Conservation (phyloP, 1,140 invertebrate genomes). For the Neuroterus valhalla region DNA sequence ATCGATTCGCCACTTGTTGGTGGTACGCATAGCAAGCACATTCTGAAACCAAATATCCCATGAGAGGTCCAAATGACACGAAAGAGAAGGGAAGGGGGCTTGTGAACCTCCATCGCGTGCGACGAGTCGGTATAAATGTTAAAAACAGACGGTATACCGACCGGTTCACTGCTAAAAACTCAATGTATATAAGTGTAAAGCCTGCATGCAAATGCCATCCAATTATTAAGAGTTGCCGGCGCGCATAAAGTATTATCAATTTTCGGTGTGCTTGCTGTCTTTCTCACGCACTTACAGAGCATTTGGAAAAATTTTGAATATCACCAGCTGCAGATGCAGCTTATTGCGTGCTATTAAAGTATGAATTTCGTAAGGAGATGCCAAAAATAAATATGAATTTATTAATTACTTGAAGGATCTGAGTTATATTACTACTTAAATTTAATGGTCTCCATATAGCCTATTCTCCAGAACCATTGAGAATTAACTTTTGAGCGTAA, state of each 20-base stretch:
- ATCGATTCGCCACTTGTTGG: conserved; percentile 30
- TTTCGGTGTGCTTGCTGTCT: conserved; percentile 48
- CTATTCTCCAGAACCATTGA: background rate
- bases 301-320: conserved; percentile 19
- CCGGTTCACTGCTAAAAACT: conserved; percentile 62
- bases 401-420: background rate
- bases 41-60: conserved; percentile 50
- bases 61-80: conserved; percentile 52
- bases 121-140: conserved; percentile 65
- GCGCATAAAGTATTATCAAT: conserved; percentile 65
- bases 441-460: background rate
- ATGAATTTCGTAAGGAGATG: background rate
- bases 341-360: background rate
- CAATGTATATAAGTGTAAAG: conserved; percentile 62
- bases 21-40: conserved; percentile 6
- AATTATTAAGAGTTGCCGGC: conserved; percentile 61
- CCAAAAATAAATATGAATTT: background rate
- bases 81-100: conserved; percentile 16
- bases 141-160: conserved; percentile 67
- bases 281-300: conserved; percentile 35
- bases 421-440: background rate
- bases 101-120: conserved; percentile 58
- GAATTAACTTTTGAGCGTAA: conserved; percentile 24
- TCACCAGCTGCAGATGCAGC: conserved; percentile 9
- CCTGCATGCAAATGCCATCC: conserved; percentile 64